These are phyloP conservation scores for Ornithorhynchus anatinus DNA, from an alignment of 2,113 vertebrate species.

Conservation along the genomic window DNA sequence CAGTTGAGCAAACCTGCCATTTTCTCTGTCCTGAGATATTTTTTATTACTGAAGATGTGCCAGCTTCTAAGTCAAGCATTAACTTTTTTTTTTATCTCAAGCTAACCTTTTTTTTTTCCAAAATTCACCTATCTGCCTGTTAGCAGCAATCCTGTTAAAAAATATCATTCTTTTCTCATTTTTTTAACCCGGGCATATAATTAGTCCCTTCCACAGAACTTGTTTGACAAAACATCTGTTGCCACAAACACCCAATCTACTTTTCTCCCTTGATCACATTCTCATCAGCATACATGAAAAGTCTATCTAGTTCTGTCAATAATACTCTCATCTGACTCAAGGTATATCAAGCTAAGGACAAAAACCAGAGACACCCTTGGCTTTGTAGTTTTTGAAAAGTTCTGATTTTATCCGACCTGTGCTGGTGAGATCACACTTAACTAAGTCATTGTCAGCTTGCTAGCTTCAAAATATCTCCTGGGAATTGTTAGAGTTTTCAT, in stretches of 20 bases:
- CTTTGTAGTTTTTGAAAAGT: conserved; percentile 10
- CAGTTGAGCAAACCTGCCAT: no score
- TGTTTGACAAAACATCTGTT: conserved; percentile 27
- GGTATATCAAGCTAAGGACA: conserved; percentile 1
- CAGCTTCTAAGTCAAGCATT: no score
- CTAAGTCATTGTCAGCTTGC: conserved; percentile 57
- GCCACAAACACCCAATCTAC: not conserved
- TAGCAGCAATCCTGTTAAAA: conserved; percentile 31
- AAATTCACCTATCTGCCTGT: conserved; percentile 18
- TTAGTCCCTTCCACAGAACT: conserved; percentile 34
- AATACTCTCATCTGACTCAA: conserved; percentile 37
- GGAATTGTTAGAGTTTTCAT: conserved; percentile 32
- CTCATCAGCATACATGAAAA: conserved; percentile 40
- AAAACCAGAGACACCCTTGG: conserved; percentile 8
- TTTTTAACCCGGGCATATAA: conserved; percentile 35
- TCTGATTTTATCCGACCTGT: conserved; percentile 48
- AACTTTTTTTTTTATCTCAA: no score
- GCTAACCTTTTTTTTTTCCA: no score
- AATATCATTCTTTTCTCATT: conserved; percentile 34
- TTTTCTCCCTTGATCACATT: conserved; percentile 24
- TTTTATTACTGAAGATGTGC: no score
- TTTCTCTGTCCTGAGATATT: no score
- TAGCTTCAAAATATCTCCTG: conserved; percentile 16
- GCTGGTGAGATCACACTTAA: conserved; percentile 31
- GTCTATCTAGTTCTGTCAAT: conserved; percentile 21